A percentile compares a stretch with the other conserved stretches of the same genome.
Evolutionary conservation across 2,113 vertebrate genomes (phyloP).

Genomic region (Antechinus stuartii): DNA sequence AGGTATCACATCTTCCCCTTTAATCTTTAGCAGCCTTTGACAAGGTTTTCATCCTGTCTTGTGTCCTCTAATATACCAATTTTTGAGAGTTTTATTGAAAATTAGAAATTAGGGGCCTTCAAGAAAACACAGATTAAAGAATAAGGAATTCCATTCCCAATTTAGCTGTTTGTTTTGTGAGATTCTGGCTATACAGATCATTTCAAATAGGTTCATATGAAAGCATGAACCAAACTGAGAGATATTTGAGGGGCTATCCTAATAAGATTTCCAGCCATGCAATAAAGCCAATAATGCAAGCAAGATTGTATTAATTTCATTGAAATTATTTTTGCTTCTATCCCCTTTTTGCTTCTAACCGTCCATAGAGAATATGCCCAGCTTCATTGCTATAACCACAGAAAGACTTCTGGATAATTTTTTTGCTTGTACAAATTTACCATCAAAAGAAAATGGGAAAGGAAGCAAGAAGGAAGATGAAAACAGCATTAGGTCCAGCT

Average conservation of each 20-base stretch:
- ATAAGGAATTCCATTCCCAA: conserved; percentile 6
- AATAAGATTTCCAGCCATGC: neutral
- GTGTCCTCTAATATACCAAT: conserved; percentile 53
- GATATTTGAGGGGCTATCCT: neutral
- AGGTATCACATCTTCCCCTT: neutral
- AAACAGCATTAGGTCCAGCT: neutral
- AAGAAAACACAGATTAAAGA: conserved; percentile 13
- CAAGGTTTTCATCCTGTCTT: conserved; percentile 17
- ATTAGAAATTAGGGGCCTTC: neutral
- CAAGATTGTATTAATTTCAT: conserved; percentile 18
- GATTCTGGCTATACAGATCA: neutral
- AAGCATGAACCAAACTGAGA: neutral
- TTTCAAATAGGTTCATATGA: neutral
- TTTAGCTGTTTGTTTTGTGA: neutral
- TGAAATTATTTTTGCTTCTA: conserved; percentile 16
- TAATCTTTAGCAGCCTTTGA: conserved; percentile 50
- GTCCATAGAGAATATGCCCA: neutral
- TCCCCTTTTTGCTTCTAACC: neutral
- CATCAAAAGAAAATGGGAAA: conserved; percentile 13
- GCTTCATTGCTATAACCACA: neutral
- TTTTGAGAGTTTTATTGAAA: conserved; percentile 36
- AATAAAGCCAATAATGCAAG: conserved; percentile 12
- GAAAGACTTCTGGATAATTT: neutral
- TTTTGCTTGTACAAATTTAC: conserved; percentile 7
- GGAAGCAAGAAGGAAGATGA: neutral